A percentile compares a stretch with the other conserved stretches of the same genome.
phyloP scores from a whole-genome alignment of 1,140 invertebrate genomes.

The Procambarus clarkii region DNA sequence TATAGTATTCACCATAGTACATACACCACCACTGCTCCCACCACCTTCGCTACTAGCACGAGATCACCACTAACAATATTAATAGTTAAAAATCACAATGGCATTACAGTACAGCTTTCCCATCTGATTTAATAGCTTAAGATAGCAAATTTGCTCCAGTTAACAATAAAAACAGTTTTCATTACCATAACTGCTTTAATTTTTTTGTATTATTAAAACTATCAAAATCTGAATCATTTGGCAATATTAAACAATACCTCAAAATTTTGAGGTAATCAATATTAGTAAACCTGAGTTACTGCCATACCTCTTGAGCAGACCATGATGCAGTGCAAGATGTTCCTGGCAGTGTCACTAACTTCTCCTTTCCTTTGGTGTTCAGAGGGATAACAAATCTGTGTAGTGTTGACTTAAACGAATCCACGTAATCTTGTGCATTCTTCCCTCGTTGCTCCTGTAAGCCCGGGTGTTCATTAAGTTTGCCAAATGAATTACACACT shows the following conservation, averaged over 20 bases:
- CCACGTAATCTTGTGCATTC: constrained; percentile 41
- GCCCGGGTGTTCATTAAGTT: neutral
- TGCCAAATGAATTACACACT: neutral
- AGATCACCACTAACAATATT: no score
- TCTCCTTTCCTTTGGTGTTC: constrained; percentile 58
- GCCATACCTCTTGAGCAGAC: constrained; percentile 51
- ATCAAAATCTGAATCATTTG: no score
- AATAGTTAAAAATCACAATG: no score
- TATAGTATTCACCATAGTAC: no score
- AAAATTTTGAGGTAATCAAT: neutral
- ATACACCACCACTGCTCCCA: no score
- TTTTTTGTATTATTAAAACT: no score
- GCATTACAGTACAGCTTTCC: no score
- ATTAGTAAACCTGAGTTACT: neutral
- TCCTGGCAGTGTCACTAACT: constrained; percentile 44
- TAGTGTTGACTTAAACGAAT: constrained; percentile 37
- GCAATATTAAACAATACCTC: neutral
- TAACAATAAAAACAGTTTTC: no score
- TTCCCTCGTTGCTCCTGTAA: constrained; percentile 57
- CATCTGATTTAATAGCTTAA: no score
- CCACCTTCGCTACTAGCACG: no score
- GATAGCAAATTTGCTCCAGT: no score
- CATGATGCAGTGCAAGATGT: constrained; percentile 52
- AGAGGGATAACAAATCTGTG: constrained; percentile 49
- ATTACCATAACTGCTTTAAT: no score